A percentile compares a stretch with the other conserved stretches of the same genome.
These are phyloP conservation scores for Atrichornis clamosus DNA, from an alignment of 2,113 vertebrate species.

Conservation along the genomic window DNA sequence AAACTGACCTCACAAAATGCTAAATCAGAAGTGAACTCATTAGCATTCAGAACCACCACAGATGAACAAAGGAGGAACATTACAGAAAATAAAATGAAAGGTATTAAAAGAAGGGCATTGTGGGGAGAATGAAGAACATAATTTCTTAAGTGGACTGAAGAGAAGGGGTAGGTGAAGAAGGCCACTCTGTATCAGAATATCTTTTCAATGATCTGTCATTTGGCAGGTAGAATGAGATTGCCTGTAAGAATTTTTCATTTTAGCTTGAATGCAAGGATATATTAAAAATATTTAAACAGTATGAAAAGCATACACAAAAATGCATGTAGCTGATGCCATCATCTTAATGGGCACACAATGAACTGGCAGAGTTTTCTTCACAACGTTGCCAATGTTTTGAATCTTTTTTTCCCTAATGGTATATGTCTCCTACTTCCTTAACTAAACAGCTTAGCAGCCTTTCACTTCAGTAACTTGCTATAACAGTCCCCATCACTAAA, in stretches of 20 bases:
- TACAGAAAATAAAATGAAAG: slow-evolving; percentile 26
- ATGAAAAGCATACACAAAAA: background rate
- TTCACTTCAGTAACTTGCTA: background rate
- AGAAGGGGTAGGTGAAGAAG: slow-evolving; percentile 11
- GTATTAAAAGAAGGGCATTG: slow-evolving; percentile 33
- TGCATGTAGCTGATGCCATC: background rate
- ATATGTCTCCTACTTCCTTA: background rate
- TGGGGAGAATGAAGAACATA: background rate
- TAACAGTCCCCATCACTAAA: background rate
- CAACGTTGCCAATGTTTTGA: background rate
- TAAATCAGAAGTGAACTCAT: slow-evolving; percentile 43
- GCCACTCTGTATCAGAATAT: background rate
- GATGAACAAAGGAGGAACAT: slow-evolving; percentile 7
- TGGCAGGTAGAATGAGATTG: background rate
- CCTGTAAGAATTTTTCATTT: background rate
- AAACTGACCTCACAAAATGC: slow-evolving; percentile 36
- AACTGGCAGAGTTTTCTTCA: background rate
- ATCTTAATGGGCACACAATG: background rate
- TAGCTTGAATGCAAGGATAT: background rate
- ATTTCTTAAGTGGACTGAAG: slow-evolving; percentile 52
- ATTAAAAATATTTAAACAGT: background rate
- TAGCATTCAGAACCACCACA: slow-evolving; percentile 28
- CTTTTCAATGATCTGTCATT: background rate
- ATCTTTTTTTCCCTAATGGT: background rate
- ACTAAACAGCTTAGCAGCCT: background rate